Evolutionary conservation across 2,797 vertebrate genomes (phyloP).

Genomic region (Fratercula arctica): DNA sequence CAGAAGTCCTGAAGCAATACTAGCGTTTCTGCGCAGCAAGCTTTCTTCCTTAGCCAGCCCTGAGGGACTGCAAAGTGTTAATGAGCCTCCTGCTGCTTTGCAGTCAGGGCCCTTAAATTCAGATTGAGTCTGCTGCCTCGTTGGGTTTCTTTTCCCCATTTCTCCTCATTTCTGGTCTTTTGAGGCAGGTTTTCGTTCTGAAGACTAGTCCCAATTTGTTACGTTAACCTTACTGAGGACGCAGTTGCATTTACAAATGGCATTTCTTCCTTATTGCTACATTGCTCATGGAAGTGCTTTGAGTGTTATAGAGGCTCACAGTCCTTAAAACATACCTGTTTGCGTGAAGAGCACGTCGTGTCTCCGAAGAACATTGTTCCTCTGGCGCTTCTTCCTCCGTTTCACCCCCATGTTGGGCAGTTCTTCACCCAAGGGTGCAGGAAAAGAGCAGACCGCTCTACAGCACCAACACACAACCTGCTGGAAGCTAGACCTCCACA

Average conservation of each 20-base stretch:
- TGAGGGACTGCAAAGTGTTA: neutral
- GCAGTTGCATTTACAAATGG: neutral
- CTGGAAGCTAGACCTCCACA: neutral
- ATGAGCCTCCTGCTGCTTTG: neutral
- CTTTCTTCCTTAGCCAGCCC: neutral
- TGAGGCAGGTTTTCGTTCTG: neutral
- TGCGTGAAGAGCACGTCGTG: accelerated
- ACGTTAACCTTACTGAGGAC: neutral
- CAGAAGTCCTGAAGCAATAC: neutral
- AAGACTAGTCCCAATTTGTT: neutral
- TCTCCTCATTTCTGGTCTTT: neutral
- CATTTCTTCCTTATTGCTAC: neutral
- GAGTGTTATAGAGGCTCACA: neutral
- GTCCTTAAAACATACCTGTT: neutral
- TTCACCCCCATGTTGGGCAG: neutral
- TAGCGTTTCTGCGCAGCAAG: neutral
- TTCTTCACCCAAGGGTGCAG: neutral
- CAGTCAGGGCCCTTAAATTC: neutral
- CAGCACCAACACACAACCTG: neutral
- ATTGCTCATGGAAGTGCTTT: neutral
- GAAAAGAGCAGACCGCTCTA: neutral
- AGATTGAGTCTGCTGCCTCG: neutral
- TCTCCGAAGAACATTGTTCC: neutral
- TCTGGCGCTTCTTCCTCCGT: neutral
- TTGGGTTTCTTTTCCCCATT: neutral